Evolutionary conservation across 2,113 vertebrate species (phyloP).

Genomic region (Delphinus delphis): DNA sequence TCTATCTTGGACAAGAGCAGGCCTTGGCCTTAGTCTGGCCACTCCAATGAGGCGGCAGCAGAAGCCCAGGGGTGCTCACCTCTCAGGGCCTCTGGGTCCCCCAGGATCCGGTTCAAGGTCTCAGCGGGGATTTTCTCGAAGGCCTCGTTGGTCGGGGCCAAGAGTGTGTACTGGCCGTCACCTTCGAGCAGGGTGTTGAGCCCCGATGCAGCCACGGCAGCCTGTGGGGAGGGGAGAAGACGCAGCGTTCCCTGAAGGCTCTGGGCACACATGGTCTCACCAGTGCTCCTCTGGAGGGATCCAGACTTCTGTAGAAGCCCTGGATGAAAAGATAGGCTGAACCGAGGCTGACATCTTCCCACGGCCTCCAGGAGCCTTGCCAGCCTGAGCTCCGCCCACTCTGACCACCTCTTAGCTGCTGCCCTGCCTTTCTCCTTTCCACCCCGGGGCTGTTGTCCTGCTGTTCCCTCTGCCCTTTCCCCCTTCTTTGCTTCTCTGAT

Average conservation of each 20-base stretch:
- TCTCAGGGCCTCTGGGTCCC: conserved; percentile 94
- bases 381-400: too few relatives aligned
- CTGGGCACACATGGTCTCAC: not conserved
- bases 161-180: conserved; percentile 92
- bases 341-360: not conserved
- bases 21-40: not conserved
- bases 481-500: not conserved
- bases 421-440: accelerated
- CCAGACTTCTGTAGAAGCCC: not conserved
- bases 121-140: conserved; percentile 95
- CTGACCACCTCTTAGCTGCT: not conserved
- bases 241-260: accelerated
- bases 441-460: not conserved
- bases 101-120: conserved; percentile 93
- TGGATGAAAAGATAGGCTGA: not conserved
- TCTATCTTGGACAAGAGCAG: not conserved
- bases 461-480: not conserved
- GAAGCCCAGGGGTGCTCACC: conserved; percentile 81
- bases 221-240: conserved; percentile 80
- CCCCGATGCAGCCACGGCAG: conserved; percentile 93
- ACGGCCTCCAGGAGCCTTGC: not conserved
- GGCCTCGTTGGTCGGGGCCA: conserved; percentile 97
- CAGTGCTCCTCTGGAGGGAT: not conserved
- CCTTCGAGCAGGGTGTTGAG: conserved; percentile 89
- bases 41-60: not conserved